These are phyloP conservation scores for Acrobasis repandana DNA, from an alignment of 2,888 invertebrate species.

Conservation along the genomic window DNA sequence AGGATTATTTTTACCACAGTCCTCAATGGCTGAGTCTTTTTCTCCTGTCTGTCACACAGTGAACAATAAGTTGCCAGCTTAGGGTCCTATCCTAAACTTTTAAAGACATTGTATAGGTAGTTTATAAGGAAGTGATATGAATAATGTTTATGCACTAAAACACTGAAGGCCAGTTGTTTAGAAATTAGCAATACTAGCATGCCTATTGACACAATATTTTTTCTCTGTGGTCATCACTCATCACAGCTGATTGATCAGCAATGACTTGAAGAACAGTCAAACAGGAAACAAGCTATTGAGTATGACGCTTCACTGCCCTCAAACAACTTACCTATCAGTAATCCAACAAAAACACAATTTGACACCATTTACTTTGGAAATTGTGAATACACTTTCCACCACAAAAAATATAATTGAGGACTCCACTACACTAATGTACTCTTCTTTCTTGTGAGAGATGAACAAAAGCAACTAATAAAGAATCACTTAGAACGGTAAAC, in stretches of 20 bases:
- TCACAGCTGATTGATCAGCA: slow-evolving; percentile 11
- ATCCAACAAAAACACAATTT: slow-evolving; percentile 68
- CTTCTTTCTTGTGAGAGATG: slow-evolving; percentile 41
- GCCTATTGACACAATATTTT: not conserved
- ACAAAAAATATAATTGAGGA: not conserved
- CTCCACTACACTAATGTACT: slow-evolving; percentile 33
- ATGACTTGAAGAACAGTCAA: not conserved
- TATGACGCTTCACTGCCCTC: slow-evolving; percentile 15
- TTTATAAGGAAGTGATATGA: too few species aligned
- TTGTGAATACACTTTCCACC: slow-evolving; percentile 5
- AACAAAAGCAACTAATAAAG: slow-evolving; percentile 44
- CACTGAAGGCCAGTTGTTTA: not conserved
- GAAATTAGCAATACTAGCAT: not conserved
- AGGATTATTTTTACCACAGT: too few species aligned
- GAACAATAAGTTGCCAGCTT: too few species aligned
- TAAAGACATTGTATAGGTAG: too few species aligned
- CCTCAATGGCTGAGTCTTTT: too few species aligned
- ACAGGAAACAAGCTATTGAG: slow-evolving; percentile 17
- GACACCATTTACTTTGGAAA: slow-evolving; percentile 62
- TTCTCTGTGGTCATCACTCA: not conserved
- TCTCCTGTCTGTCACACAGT: too few species aligned
- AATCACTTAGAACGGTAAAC: slow-evolving; percentile 60
- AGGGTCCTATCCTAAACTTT: too few species aligned
- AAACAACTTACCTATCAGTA: slow-evolving; percentile 58
- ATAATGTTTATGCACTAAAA: not conserved